Percentiles rank a stretch among this genome's conserved stretches.
Evolutionary conservation across 1,140 invertebrate genomes (phyloP).

Genomic region (Drosophila melanogaster): Release_6_plus_ISO1_MT NT_033779.5:13048001-13048500

Average conservation of each 20-base stretch:
- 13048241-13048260: slow-evolving; percentile 22
- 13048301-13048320: no score
- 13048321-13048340: no score
- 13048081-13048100: slow-evolving; percentile 17
- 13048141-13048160: slow-evolving; percentile 15
- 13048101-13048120: slow-evolving; percentile 25
- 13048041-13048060: slow-evolving; percentile 42
- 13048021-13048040: slow-evolving; percentile 72
- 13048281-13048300: background rate
- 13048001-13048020: slow-evolving; percentile 72
- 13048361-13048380: no score
- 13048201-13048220: slow-evolving; percentile 16
- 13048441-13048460: background rate
- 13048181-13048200: slow-evolving; percentile 35
- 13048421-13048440: background rate
- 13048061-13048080: slow-evolving; percentile 48
- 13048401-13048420: background rate
- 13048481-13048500: slow-evolving; percentile 50
- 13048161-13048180: slow-evolving; percentile 42
- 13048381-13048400: background rate
- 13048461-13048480: background rate
- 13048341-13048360: no score
- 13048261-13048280: slow-evolving; percentile 1
- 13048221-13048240: slow-evolving; percentile 11
- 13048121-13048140: slow-evolving; percentile 16